phyloP scores from a whole-genome alignment of 2,113 vertebrate species.

The Falcunculus frontatus region DNA sequence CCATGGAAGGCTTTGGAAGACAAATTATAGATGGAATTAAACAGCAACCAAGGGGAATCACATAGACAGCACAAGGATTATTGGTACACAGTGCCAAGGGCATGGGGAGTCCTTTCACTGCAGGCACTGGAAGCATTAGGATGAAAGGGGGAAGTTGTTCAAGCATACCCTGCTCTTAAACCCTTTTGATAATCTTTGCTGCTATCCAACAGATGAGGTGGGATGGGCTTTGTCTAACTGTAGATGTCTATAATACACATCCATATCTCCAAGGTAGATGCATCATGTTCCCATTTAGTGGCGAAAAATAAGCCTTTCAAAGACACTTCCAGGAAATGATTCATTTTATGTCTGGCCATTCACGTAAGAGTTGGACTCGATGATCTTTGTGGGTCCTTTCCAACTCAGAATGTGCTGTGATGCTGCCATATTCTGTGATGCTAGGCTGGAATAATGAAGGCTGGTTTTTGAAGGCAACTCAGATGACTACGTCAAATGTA shows the following conservation, averaged over 20 bases:
- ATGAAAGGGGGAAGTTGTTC: neutral
- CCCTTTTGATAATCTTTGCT: neutral
- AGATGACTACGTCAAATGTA: neutral
- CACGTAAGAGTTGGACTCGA: rapidly evolving
- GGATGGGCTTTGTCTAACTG: neutral
- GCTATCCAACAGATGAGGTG: neutral
- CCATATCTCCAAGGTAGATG: neutral
- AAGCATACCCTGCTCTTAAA: neutral
- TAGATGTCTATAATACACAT: neutral
- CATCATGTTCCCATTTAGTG: neutral
- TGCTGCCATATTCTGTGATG: neutral
- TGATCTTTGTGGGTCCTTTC: neutral
- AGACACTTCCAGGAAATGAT: neutral
- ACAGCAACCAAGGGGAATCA: neutral
- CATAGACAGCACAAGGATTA: neutral
- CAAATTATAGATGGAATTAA: neutral
- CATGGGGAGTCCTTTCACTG: neutral
- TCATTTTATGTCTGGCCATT: neutral
- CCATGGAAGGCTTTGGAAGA: neutral
- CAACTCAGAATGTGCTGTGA: neutral
- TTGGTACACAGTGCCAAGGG: neutral
- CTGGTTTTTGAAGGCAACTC: neutral
- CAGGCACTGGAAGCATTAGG: neutral
- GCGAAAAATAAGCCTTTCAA: neutral
- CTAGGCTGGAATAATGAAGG: neutral